Conservation (phyloP, 1,140 invertebrate genomes). For the Drosophila quadrilineata region DNA sequence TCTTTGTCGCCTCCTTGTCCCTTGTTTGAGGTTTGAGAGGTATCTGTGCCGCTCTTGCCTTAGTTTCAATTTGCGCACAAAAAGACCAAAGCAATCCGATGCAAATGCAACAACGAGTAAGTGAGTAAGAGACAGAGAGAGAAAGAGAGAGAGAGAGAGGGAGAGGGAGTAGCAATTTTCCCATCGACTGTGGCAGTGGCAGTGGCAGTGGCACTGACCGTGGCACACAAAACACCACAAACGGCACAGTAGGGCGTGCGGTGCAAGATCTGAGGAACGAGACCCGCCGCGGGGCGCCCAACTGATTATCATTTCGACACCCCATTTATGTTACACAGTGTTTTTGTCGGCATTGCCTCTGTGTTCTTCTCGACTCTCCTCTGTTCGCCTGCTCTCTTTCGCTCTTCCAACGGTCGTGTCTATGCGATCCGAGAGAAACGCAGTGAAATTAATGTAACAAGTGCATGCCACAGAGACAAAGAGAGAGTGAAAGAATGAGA, state of each 20-base stretch:
- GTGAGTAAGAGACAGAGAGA: background rate
- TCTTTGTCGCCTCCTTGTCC: background rate
- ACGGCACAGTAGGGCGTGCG: slow-evolving; percentile 53
- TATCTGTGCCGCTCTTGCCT: too few species aligned
- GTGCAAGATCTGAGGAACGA: slow-evolving; percentile 45
- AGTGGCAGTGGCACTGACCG: too few species aligned
- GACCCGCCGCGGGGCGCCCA: slow-evolving; percentile 50
- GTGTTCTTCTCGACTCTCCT: slow-evolving; percentile 6
- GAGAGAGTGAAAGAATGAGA: too few species aligned
- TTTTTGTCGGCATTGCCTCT: slow-evolving; percentile 37
- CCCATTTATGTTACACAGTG: slow-evolving; percentile 48
- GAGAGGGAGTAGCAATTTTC: background rate
- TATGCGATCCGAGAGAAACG: background rate
- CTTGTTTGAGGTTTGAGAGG: background rate
- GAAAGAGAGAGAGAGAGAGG: background rate
- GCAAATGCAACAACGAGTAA: too few species aligned
- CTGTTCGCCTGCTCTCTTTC: background rate
- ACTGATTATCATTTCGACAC: slow-evolving; percentile 72
- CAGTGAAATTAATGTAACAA: slow-evolving; percentile 20
- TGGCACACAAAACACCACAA: slow-evolving; percentile 12
- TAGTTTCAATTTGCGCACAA: too few species aligned
- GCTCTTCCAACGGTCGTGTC: too few species aligned
- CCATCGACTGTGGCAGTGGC: background rate
- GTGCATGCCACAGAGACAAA: too few species aligned
- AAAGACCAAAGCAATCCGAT: too few species aligned